These are phyloP conservation scores for Eugnorisma glareosa DNA, from an alignment of 2,888 invertebrate genomes.

Conservation along the genomic window DNA sequence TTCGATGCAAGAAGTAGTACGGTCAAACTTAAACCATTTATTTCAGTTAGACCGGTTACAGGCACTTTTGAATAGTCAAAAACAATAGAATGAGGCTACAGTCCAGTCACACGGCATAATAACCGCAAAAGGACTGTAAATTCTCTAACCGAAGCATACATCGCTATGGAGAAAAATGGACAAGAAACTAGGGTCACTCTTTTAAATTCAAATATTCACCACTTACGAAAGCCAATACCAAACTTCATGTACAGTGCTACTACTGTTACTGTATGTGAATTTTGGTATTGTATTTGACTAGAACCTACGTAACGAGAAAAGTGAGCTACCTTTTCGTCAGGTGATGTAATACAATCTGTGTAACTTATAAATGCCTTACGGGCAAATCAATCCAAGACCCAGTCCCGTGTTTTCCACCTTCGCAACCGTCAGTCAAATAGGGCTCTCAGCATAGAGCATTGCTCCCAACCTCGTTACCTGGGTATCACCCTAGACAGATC, in stretches of 20 bases:
- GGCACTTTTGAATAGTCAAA: neutral
- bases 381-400: too few relatives aligned
- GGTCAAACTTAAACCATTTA: neutral
- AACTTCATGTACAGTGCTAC: too few relatives aligned
- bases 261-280: too few relatives aligned
- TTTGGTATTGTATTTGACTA: too few relatives aligned
- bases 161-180: neutral
- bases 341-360: neutral
- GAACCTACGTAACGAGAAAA: neutral
- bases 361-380: neutral
- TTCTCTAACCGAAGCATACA: neutral
- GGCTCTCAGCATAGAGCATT: too few relatives aligned
- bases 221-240: neutral
- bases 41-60: neutral
- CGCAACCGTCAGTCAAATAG: too few relatives aligned
- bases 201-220: neutral
- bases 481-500: too few relatives aligned
- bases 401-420: too few relatives aligned
- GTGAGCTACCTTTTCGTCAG: neutral
- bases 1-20: neutral
- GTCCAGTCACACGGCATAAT: neutral
- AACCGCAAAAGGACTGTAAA: neutral
- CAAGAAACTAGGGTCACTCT: neutral
- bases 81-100: neutral
- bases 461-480: too few relatives aligned